A percentile compares a stretch with the other conserved stretches of the same genome.
phyloP scores from a whole-genome alignment of 1,140 invertebrate species.

The Trachymyrmex septentrionalis region DNA sequence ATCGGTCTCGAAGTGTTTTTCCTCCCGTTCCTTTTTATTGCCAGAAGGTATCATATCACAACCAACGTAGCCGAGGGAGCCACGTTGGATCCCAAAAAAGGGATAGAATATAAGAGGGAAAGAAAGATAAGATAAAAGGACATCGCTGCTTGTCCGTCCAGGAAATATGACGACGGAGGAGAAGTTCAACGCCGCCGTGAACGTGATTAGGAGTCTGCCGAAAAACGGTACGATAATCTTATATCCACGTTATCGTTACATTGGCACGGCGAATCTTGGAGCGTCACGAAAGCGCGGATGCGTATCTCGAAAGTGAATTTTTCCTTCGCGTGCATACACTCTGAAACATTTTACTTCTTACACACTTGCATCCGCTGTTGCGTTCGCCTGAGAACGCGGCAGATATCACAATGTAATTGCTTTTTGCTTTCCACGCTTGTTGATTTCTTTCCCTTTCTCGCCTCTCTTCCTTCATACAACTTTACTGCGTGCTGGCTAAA shows the following conservation, averaged over 20 bases:
- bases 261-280: background rate
- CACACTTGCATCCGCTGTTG: background rate
- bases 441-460: conserved; percentile 38
- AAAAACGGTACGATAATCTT: conserved; percentile 92
- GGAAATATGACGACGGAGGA: conserved; percentile 91
- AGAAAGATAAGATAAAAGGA: background rate
- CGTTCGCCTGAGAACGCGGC: background rate
- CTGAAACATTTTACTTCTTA: background rate
- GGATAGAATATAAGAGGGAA: background rate
- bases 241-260: background rate
- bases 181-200: conserved; percentile 95
- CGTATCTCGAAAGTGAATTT: background rate
- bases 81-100: background rate
- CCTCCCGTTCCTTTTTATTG: background rate
- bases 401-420: conserved; percentile 4
- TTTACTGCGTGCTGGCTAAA: conserved; percentile 39
- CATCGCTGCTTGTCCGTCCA: background rate
- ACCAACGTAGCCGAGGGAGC: background rate
- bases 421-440: background rate
- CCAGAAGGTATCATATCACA: background rate
- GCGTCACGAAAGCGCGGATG: background rate
- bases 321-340: background rate
- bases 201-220: conserved; percentile 94
- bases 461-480: background rate
- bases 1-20: background rate